Conservation (phyloP, 2,113 vertebrate species). For the Prochilodus magdalenae region DNA sequence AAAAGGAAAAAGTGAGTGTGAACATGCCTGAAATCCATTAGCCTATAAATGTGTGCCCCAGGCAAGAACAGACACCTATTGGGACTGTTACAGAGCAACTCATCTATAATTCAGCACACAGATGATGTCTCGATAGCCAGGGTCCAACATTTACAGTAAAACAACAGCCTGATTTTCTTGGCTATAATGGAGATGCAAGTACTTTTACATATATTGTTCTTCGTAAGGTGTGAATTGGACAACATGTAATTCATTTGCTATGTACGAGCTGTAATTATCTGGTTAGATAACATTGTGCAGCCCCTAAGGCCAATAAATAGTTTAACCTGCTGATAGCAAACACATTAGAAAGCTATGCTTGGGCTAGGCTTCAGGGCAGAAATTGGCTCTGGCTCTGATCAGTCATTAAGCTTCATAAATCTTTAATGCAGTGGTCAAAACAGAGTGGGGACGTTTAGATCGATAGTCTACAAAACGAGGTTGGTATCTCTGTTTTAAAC, state of each 20-base stretch:
- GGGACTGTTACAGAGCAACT: constrained; percentile 51
- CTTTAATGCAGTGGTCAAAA: constrained; percentile 52
- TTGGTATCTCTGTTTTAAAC: too few relatives aligned
- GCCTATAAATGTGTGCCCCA: constrained; percentile 37
- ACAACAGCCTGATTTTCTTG: constrained; percentile 21
- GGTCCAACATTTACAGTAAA: constrained; percentile 25
- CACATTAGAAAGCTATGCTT: constrained; percentile 36
- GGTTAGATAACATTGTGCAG: neutral
- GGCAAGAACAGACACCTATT: constrained; percentile 37
- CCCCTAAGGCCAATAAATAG: neutral
- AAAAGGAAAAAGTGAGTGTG: constrained; percentile 4
- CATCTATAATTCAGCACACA: constrained; percentile 58
- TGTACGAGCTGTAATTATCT: neutral
- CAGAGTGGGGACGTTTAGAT: constrained; percentile 28
- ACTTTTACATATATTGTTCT: neutral
- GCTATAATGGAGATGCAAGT: constrained; percentile 7
- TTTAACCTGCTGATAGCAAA: constrained; percentile 26
- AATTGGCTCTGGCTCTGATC: constrained; percentile 37
- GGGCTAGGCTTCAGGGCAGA: constrained; percentile 23
- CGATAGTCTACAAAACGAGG: constrained; percentile 10
- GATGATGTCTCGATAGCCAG: constrained; percentile 34
- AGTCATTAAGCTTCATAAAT: constrained; percentile 51
- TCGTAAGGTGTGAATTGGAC: too few relatives aligned
- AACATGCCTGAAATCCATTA: constrained; percentile 36
- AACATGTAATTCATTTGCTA: neutral